phyloP scores from a whole-genome alignment of 2,797 vertebrate species.

The Cryptoprocta ferox region DNA sequence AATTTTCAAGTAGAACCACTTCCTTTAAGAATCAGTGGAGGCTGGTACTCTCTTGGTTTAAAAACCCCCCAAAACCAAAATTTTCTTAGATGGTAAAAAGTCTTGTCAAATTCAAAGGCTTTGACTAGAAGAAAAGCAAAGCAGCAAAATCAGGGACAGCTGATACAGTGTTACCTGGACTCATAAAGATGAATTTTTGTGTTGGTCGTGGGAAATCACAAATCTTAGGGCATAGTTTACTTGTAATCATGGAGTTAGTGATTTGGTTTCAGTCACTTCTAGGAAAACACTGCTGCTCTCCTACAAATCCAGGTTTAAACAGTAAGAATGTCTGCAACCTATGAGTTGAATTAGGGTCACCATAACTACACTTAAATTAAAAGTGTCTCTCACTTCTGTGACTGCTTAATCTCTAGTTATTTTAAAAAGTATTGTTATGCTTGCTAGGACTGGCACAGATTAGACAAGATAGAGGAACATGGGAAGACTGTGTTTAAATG shows the following conservation, averaged over 20 bases:
- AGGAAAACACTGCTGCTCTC: background rate
- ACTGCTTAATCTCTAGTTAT: background rate
- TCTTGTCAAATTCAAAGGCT: background rate
- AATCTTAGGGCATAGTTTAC: background rate
- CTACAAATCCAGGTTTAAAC: background rate
- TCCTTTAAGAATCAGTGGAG: background rate
- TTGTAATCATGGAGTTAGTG: background rate
- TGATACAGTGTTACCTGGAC: background rate
- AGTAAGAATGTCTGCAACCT: background rate
- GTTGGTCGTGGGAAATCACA: background rate
- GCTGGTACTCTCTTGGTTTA: background rate
- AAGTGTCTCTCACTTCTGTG: background rate
- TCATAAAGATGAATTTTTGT: background rate
- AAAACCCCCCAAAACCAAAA: background rate
- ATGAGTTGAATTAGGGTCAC: background rate
- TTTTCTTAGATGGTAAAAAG: background rate
- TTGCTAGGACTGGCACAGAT: background rate
- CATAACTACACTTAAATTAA: background rate
- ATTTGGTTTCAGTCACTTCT: background rate
- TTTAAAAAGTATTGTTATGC: background rate
- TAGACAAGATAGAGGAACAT: background rate
- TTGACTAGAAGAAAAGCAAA: background rate
- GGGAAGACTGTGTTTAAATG: background rate
- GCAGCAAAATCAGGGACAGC: background rate
- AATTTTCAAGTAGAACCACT: background rate